These are phyloP conservation scores for Heliconius hewitsoni DNA, from an alignment of 1,140 invertebrate genomes.

Conservation along the genomic window DNA sequence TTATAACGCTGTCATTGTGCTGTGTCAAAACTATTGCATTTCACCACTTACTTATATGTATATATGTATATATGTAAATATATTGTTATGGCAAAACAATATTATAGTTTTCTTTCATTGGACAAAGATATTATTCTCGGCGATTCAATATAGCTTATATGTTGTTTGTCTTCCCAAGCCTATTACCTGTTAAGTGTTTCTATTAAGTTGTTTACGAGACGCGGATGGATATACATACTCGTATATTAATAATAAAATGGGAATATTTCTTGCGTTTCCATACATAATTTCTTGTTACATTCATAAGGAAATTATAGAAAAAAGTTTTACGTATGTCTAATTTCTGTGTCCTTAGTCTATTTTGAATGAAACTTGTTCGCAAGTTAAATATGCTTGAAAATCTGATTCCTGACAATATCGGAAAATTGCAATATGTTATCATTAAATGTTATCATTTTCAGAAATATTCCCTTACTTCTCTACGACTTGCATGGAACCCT, in stretches of 20 bases:
- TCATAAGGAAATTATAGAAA: not conserved
- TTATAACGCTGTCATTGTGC: too few relatives aligned
- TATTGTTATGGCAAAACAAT: not conserved
- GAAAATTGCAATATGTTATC: too few relatives aligned
- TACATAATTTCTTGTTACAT: not conserved
- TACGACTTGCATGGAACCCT: too few relatives aligned
- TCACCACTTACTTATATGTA: not conserved
- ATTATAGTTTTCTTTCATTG: not conserved
- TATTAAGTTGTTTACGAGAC: slow-evolving; percentile 33
- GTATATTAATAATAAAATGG: slow-evolving; percentile 2
- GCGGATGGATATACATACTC: not conserved
- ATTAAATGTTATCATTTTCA: too few relatives aligned
- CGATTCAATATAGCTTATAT: slow-evolving; percentile 15
- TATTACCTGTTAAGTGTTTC: slow-evolving; percentile 30
- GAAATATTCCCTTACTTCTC: too few relatives aligned
- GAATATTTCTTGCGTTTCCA: not conserved
- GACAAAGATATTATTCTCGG: not conserved
- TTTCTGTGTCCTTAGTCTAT: too few relatives aligned
- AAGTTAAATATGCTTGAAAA: too few relatives aligned
- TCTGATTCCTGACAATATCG: too few relatives aligned
- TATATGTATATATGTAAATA: not conserved
- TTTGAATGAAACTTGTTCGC: too few relatives aligned
- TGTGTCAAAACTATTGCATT: too few relatives aligned
- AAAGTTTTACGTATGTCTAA: too few relatives aligned
- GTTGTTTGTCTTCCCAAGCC: slow-evolving; percentile 10